phyloP scores from a whole-genome alignment of 2,888 invertebrate species.

The Euproctis similis region DNA sequence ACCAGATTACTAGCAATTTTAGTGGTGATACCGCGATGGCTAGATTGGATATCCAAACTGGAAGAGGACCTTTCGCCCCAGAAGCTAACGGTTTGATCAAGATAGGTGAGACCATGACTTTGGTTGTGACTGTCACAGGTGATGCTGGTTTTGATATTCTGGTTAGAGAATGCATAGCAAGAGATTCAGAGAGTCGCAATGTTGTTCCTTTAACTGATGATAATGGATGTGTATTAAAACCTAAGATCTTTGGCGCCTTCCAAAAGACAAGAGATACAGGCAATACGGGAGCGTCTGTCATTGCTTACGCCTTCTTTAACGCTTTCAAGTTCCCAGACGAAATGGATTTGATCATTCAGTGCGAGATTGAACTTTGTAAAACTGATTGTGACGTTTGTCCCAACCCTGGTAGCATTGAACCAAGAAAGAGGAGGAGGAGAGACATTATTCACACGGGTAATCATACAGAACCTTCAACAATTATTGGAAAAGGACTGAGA shows the following conservation, averaged over 20 bases:
- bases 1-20: slow-evolving; percentile 87
- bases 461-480: slow-evolving; percentile 74
- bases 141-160: slow-evolving; percentile 86
- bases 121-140: slow-evolving; percentile 86
- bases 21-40: slow-evolving; percentile 90
- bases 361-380: slow-evolving; percentile 88
- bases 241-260: slow-evolving; percentile 87
- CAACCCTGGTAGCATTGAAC: slow-evolving; percentile 77
- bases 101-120: slow-evolving; percentile 87
- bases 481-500: slow-evolving; percentile 79
- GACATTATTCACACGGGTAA: slow-evolving; percentile 64
- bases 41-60: slow-evolving; percentile 84
- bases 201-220: slow-evolving; percentile 82
- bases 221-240: slow-evolving; percentile 85
- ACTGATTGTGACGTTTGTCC: slow-evolving; percentile 85
- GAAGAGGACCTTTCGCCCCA: slow-evolving; percentile 85
- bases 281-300: slow-evolving; percentile 82
- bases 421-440: slow-evolving; percentile 52
- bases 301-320: slow-evolving; percentile 86
- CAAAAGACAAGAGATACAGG: slow-evolving; percentile 86
- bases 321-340: slow-evolving; percentile 90
- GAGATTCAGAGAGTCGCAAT: slow-evolving; percentile 80
- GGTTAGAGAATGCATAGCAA: slow-evolving; percentile 85
- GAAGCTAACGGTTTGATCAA: slow-evolving; percentile 85
- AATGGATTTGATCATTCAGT: slow-evolving; percentile 88